A percentile compares a stretch with the other conserved stretches of the same genome.
Evolutionary conservation across 2,797 vertebrate species (phyloP).

Genomic region (Lophius americanus): DNA sequence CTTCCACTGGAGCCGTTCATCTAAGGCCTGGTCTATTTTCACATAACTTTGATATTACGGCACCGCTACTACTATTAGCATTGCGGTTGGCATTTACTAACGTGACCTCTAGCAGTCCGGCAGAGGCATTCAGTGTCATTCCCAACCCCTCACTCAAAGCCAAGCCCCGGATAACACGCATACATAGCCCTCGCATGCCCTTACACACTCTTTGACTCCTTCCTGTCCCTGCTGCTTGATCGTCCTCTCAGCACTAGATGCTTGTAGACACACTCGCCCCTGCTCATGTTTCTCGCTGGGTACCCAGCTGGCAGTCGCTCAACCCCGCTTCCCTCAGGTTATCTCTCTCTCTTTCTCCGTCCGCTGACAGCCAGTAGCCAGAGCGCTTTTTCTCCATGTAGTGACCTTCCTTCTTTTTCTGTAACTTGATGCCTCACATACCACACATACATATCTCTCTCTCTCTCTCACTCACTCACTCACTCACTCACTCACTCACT

Average conservation of each 20-base stretch:
- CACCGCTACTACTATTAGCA: slow-evolving; percentile 49
- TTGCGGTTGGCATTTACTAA: slow-evolving; percentile 57
- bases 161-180: slow-evolving; percentile 32
- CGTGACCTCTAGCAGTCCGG: slow-evolving; percentile 52
- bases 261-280: slow-evolving; percentile 32
- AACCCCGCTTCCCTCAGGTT: slow-evolving; percentile 54
- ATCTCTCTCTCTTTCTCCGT: slow-evolving; percentile 40
- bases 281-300: slow-evolving; percentile 56
- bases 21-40: slow-evolving; percentile 36
- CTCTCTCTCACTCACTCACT: no score
- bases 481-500: no score
- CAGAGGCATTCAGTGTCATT: slow-evolving; percentile 42
- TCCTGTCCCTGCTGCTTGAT: slow-evolving; percentile 25
- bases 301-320: slow-evolving; percentile 22
- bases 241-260: slow-evolving; percentile 34
- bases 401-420: slow-evolving; percentile 41
- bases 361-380: slow-evolving; percentile 43
- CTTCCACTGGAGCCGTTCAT: not conserved
- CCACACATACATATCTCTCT: no score
- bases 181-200: slow-evolving; percentile 2
- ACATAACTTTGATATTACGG: slow-evolving; percentile 21
- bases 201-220: slow-evolving; percentile 7
- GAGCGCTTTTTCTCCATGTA: slow-evolving; percentile 18
- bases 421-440: slow-evolving; percentile 20
- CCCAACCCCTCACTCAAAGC: slow-evolving; percentile 53